A percentile compares a stretch with the other conserved stretches of the same genome.
Conservation (phyloP, 2,888 invertebrate genomes). For the Seladonia tumulorum region DNA sequence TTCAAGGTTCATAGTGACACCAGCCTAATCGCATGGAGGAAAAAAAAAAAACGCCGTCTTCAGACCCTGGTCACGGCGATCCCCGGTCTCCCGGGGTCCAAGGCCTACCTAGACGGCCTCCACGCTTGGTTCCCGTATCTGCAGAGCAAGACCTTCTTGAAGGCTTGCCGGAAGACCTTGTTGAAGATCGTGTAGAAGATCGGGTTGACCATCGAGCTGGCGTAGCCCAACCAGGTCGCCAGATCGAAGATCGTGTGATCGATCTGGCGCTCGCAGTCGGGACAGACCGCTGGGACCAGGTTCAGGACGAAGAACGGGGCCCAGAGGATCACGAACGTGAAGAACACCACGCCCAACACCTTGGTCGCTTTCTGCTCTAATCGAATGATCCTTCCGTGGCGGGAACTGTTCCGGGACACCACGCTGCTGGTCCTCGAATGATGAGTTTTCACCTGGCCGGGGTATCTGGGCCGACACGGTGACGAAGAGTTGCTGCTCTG, state of each 20-base stretch:
- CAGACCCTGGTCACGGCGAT: conserved; percentile 73
- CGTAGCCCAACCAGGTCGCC: conserved; percentile 97
- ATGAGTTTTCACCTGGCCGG: conserved; percentile 88
- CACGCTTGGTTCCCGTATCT: conserved; percentile 88
- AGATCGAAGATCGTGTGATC: conserved; percentile 93
- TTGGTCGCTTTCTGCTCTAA: conserved; percentile 98
- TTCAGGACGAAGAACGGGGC: conserved; percentile 98
- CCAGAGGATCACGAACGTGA: conserved; percentile 97
- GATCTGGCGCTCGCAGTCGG: conserved; percentile 91
- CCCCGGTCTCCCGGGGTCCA: conserved; percentile 73
- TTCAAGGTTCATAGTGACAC: not conserved
- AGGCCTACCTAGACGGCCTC: conserved; percentile 86
- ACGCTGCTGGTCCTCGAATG: conserved; percentile 93
- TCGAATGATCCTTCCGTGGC: conserved; percentile 93
- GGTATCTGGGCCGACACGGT: conserved; percentile 85
- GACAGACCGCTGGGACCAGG: conserved; percentile 93
- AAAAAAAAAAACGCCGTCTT: conserved; percentile 1
- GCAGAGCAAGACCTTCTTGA: conserved; percentile 93
- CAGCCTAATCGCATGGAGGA: not conserved
- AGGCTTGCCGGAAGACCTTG: conserved; percentile 95
- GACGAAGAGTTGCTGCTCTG: conserved; percentile 85
- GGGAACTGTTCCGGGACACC: conserved; percentile 91
- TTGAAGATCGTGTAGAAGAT: conserved; percentile 98
- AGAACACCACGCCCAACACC: conserved; percentile 97
- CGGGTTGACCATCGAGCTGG: conserved; percentile 97